Evolutionary conservation across 92 coral and sea anemone species (phyloP).

Genomic region (Palythoa caribaeorum): DNA sequence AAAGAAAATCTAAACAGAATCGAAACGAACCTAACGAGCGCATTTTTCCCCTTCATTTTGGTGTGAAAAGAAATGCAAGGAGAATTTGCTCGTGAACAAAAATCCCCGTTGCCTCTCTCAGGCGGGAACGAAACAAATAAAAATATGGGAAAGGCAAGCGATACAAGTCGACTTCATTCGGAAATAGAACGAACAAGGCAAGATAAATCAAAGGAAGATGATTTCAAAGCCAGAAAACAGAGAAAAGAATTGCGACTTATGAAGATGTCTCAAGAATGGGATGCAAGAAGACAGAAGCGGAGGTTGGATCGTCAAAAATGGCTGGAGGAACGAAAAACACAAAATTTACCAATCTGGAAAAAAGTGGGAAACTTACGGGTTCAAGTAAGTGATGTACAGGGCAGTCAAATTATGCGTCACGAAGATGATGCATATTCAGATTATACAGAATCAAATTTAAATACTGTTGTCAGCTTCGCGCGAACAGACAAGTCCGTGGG

Average conservation of each 20-base stretch:
- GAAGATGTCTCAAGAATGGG: constrained; percentile 93
- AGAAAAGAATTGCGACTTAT: constrained; percentile 81
- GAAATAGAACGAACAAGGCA: constrained; percentile 23
- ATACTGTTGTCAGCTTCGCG: constrained; percentile 19
- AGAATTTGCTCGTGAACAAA: not conserved
- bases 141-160: constrained; percentile 38
- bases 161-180: constrained; percentile 2
- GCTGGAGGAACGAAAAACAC: constrained; percentile 85
- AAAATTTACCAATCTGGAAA: constrained; percentile 71
- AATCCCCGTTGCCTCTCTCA: not conserved
- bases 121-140: not conserved
- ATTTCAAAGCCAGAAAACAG: constrained; percentile 54
- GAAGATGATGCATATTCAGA: constrained; percentile 43
- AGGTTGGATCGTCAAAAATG: constrained; percentile 86
- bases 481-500: not conserved
- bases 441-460: constrained; percentile 44
- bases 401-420: constrained; percentile 47
- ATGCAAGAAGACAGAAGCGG: constrained; percentile 83
- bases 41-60: constrained; percentile 26
- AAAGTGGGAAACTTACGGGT: constrained; percentile 76
- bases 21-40: constrained; percentile 40
- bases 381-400: constrained; percentile 60
- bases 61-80: constrained; percentile 13
- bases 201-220: constrained; percentile 31
- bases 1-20: constrained; percentile 47